Evolutionary conservation across 2,888 invertebrate species (phyloP), one percentile per base, ranked within the genome.

Genomic region (Plemyria rubiginata): DNA sequence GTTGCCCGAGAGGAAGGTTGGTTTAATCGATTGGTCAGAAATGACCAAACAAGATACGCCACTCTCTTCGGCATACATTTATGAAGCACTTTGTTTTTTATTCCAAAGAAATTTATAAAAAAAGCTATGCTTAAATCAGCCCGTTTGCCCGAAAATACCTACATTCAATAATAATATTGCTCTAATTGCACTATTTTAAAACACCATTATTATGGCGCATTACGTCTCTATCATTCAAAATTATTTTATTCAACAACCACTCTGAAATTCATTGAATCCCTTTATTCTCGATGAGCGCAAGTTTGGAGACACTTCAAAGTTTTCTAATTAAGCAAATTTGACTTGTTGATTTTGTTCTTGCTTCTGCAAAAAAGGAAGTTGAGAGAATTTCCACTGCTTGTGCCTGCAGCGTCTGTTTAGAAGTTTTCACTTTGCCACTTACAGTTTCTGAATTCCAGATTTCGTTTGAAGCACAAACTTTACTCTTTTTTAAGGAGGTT

Each of bases 271-370:
- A 65, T 60, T 60, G 57, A 54, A 60, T 60, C 60, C 50, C 40
- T 64, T 60, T 56, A 60, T 60, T 48, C 56, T 53, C 64, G 49
- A 60, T 64, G 56, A 53, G 45, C 36, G 22, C 29, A 57, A 60
- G 50, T 60, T 65, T 15, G 40, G 56, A 40, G 56, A 60, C 32
- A 48, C 54, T 61, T 46, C 50, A 54, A 65, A 65, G 60, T 65
- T 65, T 65, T 60, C 65, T 65, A 60, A 60, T 60, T 60, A 65
- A 36, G 54, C 50, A 57, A 65, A 61, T 60, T 64, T 57, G 60
- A 65, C 65, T 65, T 65, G 65, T 65, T 65, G 65, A 57, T 60
- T 54, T 65, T 57, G 29, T 57, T 60, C 57, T 45, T 49, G 40
- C 28, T 49, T 49, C 48, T 45, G 7, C 36, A 29, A 60, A 53